Evolutionary conservation across 2,888 invertebrate species (phyloP), one percentile per base, ranked within the genome.

Genomic region (Cerastoderma edule): DNA sequence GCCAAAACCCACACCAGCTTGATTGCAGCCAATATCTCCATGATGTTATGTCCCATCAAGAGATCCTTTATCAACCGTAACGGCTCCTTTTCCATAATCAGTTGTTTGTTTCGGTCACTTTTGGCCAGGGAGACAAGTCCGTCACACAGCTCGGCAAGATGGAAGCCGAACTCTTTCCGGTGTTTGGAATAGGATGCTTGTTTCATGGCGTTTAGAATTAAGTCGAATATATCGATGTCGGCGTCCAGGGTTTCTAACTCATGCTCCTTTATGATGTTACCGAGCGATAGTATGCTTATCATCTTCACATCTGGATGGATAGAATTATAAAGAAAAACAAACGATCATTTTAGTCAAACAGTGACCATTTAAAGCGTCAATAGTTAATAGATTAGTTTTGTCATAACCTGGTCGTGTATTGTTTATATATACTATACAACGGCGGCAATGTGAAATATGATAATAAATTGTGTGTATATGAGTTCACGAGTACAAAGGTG

Each of bases 231-330:
- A 24, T 78, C 73, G n/a, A 76, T 78, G 44, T 86, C 84, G 1
- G 85, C 81, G 8, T 83, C 70, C 8, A 88, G 69, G 5, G 80
- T 64, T 24, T 83, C 63, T 24, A 83, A 83, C 16, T 85, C 69
- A 48, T 88, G 86, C 60, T 88, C 88, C 72, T 84, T 80, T 30
- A 88, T 79, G 30, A 88, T 86, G 69, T 86, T 79, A 0, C 84
- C 83, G 32, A 88, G 32, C 3, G 86, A 84, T 60, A 88, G 66
- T 1, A 89, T 69, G 0, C 86, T 78, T n/a, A 86, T 68, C 71
- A 88, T 74, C 44, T 86, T 87, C 0, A 88, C 75, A 56, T 83
- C 89, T 89, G 81, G 30, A 81, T 71, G 27, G n/a, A 57, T n/a
- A n/a, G n/a, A n/a, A n/a, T n/a, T n/a, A n/a, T n/a, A n/a, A n/a